These are phyloP conservation scores for Naso thynnoides DNA, from an alignment of 2,797 vertebrate genomes.

Conservation along the genomic window DNA sequence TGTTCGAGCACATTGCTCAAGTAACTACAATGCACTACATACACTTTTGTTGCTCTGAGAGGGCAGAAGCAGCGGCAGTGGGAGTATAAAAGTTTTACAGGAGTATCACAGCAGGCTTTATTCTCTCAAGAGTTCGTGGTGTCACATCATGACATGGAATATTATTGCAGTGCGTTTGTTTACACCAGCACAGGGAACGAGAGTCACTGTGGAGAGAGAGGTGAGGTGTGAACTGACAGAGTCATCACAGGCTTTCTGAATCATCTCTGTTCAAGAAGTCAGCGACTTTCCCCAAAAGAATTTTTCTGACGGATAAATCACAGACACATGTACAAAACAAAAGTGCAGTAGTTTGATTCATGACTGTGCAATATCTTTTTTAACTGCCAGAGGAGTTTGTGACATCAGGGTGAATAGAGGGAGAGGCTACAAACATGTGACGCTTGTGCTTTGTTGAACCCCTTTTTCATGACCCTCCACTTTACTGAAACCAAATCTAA, in stretches of 20 bases:
- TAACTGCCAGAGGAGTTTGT: neutral
- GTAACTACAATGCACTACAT: conserved; percentile 2
- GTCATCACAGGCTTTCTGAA: conserved; percentile 60
- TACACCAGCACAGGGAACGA: conserved; percentile 34
- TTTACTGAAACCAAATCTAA: neutral
- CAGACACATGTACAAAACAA: conserved; percentile 5
- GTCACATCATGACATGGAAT: conserved; percentile 48
- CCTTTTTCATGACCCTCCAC: neutral
- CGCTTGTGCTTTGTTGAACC: neutral
- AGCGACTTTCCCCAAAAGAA: conserved; percentile 23
- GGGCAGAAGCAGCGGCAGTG: conserved; percentile 11
- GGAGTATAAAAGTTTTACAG: conserved; percentile 27
- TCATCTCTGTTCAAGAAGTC: conserved; percentile 41
- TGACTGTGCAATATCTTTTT: neutral
- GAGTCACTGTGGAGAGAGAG: conserved; percentile 40
- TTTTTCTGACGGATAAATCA: conserved; percentile 13
- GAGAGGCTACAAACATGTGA: neutral
- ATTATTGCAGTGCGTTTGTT: conserved; percentile 52
- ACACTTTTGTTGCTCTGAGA: conserved; percentile 13
- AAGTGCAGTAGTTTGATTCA: neutral
- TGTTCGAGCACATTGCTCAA: neutral
- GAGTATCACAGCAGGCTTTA: conserved; percentile 17
- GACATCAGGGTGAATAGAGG: neutral
- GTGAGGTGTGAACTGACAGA: conserved; percentile 52
- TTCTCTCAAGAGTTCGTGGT: conserved; percentile 43